Conservation (phyloP, 2,797 vertebrate species). For the Carcharodon carcharias region DNA sequence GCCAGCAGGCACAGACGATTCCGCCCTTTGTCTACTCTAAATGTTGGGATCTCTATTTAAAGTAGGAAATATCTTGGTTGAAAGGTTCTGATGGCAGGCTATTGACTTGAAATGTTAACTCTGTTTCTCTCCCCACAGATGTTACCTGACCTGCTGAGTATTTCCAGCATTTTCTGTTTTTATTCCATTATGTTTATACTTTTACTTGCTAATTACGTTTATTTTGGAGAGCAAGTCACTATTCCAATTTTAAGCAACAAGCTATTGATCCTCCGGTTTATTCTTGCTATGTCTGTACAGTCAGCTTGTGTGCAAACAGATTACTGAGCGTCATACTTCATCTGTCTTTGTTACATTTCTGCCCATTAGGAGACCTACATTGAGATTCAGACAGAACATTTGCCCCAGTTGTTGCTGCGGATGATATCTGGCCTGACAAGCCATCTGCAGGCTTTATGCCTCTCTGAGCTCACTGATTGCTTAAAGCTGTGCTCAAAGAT, state of each 20-base stretch:
- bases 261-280: background rate
- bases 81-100: too few species aligned
- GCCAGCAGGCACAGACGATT: too few species aligned
- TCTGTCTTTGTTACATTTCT: conserved; percentile 42
- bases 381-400: conserved; percentile 97
- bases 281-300: background rate
- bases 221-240: background rate
- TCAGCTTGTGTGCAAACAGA: background rate
- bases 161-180: background rate
- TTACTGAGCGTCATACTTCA: background rate
- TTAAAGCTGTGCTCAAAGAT: conserved; percentile 96
- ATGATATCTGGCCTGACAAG: conserved; percentile 88
- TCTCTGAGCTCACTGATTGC: conserved; percentile 84
- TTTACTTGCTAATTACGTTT: background rate
- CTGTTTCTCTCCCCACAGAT: background rate
- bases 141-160: background rate
- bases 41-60: background rate
- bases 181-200: background rate
- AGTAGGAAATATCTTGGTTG: background rate
- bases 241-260: background rate
- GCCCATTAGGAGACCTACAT: conserved; percentile 85
- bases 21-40: background rate
- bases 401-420: conserved; percentile 86
- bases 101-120: too few species aligned
- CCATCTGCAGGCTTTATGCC: conserved; percentile 75